These are phyloP conservation scores for Charanyca ferruginea DNA, from an alignment of 2,888 invertebrate species.

Conservation along the genomic window DNA sequence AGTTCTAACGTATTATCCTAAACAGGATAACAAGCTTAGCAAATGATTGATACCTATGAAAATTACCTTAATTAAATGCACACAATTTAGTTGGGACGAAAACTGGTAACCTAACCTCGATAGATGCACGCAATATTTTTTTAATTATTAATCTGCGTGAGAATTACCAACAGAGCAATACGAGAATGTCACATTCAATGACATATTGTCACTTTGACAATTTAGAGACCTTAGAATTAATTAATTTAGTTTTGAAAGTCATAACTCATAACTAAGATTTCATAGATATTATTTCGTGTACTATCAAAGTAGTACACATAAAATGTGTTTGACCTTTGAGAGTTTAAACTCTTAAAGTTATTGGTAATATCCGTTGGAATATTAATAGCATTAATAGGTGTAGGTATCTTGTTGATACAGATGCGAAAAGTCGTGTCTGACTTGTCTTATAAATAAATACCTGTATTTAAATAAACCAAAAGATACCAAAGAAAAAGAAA, in stretches of 20 bases:
- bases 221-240: conserved; percentile 65
- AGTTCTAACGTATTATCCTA: background rate
- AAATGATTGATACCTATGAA: conserved; percentile 22
- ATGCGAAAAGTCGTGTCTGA: conserved; percentile 11
- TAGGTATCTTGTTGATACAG: background rate
- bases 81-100: conserved; percentile 8
- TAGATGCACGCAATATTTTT: conserved; percentile 28
- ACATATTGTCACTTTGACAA: conserved; percentile 63
- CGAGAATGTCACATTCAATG: conserved; percentile 54
- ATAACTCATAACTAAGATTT: conserved; percentile 35
- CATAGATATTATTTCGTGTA: conserved; percentile 24
- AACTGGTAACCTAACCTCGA: conserved; percentile 23
- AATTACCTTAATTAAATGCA: conserved; percentile 7
- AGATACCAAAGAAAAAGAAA: too few relatives aligned
- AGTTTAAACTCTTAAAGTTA: conserved; percentile 10
- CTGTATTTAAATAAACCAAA: too few relatives aligned
- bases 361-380: conserved; percentile 9
- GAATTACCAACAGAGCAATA: conserved; percentile 23
- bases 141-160: conserved; percentile 4
- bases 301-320: conserved; percentile 4
- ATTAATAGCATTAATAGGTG: conserved; percentile 14
- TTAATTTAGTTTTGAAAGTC: conserved; percentile 56
- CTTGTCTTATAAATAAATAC: background rate
- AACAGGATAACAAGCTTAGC: conserved; percentile 7
- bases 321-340: conserved; percentile 18